phyloP scores from a whole-genome alignment of 2,113 vertebrate species.

The Australoheros scitulus region DNA sequence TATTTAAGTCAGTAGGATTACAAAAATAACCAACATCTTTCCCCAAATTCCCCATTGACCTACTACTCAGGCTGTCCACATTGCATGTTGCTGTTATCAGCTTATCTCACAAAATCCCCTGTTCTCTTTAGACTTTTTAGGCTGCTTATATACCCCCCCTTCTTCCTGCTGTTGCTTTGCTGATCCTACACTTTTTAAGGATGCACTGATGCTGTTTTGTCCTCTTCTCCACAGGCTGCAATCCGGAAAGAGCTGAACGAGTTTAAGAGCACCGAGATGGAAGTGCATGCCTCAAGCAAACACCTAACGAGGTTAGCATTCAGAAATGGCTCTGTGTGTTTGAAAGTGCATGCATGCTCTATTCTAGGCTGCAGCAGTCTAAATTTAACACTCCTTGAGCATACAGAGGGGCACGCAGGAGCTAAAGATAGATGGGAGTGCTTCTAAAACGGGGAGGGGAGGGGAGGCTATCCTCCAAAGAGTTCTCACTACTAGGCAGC shows the following conservation, averaged over 20 bases:
- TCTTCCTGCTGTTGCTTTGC: slow-evolving; percentile 29
- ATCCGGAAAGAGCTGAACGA: slow-evolving; percentile 99
- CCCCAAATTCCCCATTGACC: not conserved
- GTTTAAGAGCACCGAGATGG: slow-evolving; percentile 99
- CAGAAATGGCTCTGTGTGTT: not conserved
- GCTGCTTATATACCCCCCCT: not conserved
- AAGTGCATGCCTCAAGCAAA: slow-evolving; percentile 98
- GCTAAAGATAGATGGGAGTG: slow-evolving; percentile 73
- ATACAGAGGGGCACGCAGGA: not conserved
- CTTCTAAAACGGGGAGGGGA: slow-evolving; percentile 19
- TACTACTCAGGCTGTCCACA: not conserved
- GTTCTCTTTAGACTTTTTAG: not conserved
- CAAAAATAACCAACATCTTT: slow-evolving; percentile 1
- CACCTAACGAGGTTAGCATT: slow-evolving; percentile 94
- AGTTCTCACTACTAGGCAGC: not conserved
- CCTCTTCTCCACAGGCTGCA: slow-evolving; percentile 84
- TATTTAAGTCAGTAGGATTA: not conserved
- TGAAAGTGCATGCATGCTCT: slow-evolving; percentile 25
- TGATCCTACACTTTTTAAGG: slow-evolving; percentile 13
- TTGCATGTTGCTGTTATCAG: slow-evolving; percentile 10
- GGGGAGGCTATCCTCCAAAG: slow-evolving; percentile 48
- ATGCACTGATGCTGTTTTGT: slow-evolving; percentile 41
- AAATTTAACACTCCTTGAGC: slow-evolving; percentile 67
- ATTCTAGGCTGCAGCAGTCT: slow-evolving; percentile 65
- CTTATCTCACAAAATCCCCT: slow-evolving; percentile 28